Conservation (phyloP, 2,797 vertebrate genomes). For the Uromys caudimaculatus region DNA sequence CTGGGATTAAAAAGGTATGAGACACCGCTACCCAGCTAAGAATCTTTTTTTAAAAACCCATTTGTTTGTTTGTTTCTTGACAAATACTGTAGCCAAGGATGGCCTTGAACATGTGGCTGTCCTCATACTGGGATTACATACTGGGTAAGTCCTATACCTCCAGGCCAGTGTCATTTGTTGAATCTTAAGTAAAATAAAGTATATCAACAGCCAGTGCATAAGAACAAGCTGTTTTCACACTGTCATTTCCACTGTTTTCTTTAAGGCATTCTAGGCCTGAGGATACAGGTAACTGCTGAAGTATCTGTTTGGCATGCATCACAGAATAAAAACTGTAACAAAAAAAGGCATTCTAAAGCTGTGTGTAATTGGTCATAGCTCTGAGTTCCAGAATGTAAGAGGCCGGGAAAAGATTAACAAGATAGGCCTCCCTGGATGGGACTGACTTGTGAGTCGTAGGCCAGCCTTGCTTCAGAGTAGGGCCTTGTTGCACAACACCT, state of each 20-base stretch:
- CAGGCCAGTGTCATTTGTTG: neutral
- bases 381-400: neutral
- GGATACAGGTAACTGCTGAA: neutral
- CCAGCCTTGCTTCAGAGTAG: neutral
- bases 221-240: neutral
- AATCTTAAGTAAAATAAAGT: constrained; percentile 59
- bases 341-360: neutral
- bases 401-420: neutral
- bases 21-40: neutral
- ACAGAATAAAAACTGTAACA: neutral
- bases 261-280: neutral
- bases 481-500: neutral
- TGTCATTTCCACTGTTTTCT: constrained; percentile 9
- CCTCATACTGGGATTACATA: neutral
- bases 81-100: neutral
- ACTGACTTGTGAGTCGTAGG: neutral
- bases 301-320: neutral
- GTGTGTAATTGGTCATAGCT: neutral
- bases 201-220: neutral
- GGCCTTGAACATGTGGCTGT: neutral
- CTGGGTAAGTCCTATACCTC: neutral
- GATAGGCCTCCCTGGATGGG: neutral
- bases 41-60: neutral
- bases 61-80: neutral
- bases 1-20: neutral